Conservation (phyloP, 2,797 vertebrate genomes). For the Rhinophrynus dorsalis region DNA sequence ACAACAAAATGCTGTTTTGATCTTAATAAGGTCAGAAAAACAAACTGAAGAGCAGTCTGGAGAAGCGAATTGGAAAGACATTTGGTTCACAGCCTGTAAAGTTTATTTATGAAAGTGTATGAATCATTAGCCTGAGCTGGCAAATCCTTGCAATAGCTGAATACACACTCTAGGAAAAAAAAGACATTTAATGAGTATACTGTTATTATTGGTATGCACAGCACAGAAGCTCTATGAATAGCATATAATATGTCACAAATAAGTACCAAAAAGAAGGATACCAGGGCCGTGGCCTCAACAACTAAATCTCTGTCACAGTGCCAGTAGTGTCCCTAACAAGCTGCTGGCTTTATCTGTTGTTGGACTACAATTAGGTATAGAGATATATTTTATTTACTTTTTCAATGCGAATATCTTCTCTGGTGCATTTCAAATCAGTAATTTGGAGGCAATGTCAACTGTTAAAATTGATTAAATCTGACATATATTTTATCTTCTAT, state of each 20-base stretch:
- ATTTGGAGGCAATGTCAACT: too few species aligned
- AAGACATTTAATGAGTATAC: constrained; percentile 24
- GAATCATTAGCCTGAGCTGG: constrained; percentile 37
- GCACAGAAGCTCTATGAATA: constrained; percentile 2
- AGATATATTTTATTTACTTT: too few species aligned
- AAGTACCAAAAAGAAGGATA: too few species aligned
- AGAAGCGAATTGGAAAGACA: constrained; percentile 35
- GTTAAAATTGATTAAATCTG: too few species aligned
- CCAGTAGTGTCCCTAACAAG: too few species aligned
- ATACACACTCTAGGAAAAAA: background rate
- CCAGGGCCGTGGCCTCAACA: too few species aligned
- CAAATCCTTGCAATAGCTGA: constrained; percentile 3
- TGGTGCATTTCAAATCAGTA: too few species aligned
- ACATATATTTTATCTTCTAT: too few species aligned
- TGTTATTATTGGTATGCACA: constrained; percentile 8
- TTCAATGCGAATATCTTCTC: too few species aligned
- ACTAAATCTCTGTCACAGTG: too few species aligned
- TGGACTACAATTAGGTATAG: too few species aligned
- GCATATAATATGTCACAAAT: constrained; percentile 4
- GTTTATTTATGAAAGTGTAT: constrained; percentile 44
- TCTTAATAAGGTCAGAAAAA: constrained; percentile 46
- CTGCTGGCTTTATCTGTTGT: too few species aligned
- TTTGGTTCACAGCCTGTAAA: constrained; percentile 35
- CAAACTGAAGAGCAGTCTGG: constrained; percentile 17
- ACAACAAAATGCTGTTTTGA: constrained; percentile 39